Conservation (phyloP, 2,113 vertebrate species). For the Myiozetetes cayanensis region DNA sequence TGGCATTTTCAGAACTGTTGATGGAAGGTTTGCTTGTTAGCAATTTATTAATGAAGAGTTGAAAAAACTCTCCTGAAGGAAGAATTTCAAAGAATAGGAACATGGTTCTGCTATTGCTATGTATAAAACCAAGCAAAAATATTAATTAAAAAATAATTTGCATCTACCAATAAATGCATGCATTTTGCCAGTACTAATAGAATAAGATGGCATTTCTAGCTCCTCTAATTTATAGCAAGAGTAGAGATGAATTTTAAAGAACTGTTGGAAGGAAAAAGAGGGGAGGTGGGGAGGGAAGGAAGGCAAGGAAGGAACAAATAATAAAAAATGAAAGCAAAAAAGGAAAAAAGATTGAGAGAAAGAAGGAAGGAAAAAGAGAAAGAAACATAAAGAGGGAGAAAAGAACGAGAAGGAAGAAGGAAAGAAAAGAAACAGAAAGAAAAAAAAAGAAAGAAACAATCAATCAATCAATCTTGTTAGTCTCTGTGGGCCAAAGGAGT, state of each 20-base stretch:
- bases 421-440: too few species aligned
- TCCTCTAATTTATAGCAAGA: background rate
- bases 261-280: background rate
- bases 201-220: background rate
- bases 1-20: background rate
- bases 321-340: background rate
- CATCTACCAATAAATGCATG: background rate
- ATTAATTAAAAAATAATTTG: background rate
- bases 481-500: background rate
- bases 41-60: background rate
- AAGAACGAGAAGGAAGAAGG: background rate
- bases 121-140: background rate
- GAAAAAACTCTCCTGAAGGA: background rate
- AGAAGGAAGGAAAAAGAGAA: background rate
- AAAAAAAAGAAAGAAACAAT: background rate
- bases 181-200: background rate
- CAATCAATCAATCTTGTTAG: background rate
- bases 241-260: background rate
- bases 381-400: background rate
- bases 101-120: background rate
- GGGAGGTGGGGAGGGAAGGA: background rate
- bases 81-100: background rate
- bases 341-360: background rate
- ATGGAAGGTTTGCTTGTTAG: background rate
- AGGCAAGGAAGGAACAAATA: background rate